These are phyloP conservation scores for Eulemur coronatus DNA, from an alignment of 2,797 vertebrate genomes.

Conservation along the genomic window DNA sequence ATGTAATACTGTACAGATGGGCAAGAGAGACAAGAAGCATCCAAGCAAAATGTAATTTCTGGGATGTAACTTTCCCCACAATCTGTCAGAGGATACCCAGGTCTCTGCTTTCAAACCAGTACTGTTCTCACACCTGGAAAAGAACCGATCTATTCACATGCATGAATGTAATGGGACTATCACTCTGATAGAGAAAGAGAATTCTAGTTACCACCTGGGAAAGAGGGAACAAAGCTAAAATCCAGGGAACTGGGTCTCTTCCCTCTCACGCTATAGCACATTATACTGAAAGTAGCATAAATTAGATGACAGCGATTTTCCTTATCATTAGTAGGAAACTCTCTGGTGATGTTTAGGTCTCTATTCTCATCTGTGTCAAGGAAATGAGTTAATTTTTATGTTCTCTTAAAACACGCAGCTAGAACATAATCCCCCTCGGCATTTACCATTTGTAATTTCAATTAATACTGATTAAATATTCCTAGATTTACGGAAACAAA, in stretches of 20 bases:
- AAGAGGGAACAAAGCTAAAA: neutral
- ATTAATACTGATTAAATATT: neutral
- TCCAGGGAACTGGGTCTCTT: fast-evolving
- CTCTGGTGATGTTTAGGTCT: neutral
- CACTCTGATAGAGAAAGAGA: neutral
- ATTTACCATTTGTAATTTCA: neutral
- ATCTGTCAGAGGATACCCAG: neutral
- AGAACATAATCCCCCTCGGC: neutral
- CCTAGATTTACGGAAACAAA: neutral
- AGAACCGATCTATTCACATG: neutral
- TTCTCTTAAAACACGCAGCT: neutral
- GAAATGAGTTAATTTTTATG: neutral
- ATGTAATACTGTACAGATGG: neutral
- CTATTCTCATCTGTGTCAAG: neutral
- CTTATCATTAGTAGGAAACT: neutral
- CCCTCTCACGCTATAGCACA: neutral
- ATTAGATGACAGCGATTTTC: neutral
- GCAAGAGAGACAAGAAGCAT: neutral
- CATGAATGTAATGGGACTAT: neutral
- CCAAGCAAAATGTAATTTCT: neutral
- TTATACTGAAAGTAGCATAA: neutral
- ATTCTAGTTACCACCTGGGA: neutral
- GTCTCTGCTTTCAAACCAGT: neutral
- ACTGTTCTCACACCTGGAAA: neutral
- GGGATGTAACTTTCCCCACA: neutral